Evolutionary conservation across 2,113 vertebrate species (phyloP).

Genomic region (Penelope pileata): DNA sequence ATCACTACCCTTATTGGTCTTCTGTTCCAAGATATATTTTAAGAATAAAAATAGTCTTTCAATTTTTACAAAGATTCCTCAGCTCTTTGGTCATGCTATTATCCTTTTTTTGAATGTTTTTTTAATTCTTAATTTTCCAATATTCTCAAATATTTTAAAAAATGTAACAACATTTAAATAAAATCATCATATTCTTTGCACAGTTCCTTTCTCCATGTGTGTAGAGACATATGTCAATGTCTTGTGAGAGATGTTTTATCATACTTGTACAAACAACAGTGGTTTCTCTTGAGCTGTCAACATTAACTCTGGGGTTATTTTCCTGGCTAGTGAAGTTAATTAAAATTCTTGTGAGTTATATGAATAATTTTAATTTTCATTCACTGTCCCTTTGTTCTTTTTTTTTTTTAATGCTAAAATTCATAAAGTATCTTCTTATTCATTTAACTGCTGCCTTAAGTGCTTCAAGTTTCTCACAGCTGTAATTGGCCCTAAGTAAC

Average conservation of each 20-base stretch:
- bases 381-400: background rate
- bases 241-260: background rate
- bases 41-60: background rate
- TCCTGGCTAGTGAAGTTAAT: background rate
- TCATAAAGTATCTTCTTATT: background rate
- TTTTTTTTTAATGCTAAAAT: background rate
- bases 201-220: background rate
- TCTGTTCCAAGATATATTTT: background rate
- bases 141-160: background rate
- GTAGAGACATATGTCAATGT: background rate
- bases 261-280: background rate
- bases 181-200: background rate
- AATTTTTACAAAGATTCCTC: background rate
- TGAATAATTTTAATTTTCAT: background rate
- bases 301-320: background rate
- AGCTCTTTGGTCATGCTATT: fast-evolving
- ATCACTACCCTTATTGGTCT: background rate
- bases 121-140: background rate
- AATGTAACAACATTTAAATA: background rate
- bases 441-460: background rate
- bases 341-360: background rate
- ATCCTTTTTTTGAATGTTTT: background rate
- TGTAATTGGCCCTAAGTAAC: background rate
- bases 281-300: background rate
- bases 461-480: background rate